Evolutionary conservation across 2,888 invertebrate species (phyloP), one percentile per base, ranked within the genome.

Genomic region (Craniophora ligustri): DNA sequence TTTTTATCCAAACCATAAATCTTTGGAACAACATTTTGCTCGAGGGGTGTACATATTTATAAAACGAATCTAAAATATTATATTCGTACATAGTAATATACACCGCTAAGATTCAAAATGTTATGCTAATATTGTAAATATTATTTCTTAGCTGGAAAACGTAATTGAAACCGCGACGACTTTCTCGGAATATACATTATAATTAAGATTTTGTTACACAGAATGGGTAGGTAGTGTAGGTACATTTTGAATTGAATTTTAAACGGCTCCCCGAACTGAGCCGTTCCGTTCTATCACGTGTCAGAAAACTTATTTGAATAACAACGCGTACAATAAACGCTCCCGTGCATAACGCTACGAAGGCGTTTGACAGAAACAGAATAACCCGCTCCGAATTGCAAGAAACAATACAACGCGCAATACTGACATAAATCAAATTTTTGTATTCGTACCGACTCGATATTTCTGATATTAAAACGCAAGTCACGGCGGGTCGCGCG

Each of bases 401-500:
- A 81, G 84, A 87, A 87, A 89, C 86, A 88, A 87, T 85, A 84
- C 85, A 81, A 81, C 75, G 76, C 74, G 79, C 82, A 75, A 85
- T 81, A 80, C 72, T 82, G 85, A 81, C 83, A 86, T 86, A 88
- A 89, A 88, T 86, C 86, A 85, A 83, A 88, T 82, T 84, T 86
- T 82, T 84, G 76, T 78, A 82, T 81, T 77, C 76, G 73, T 75
- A 78, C 74, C 41, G 56, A 68, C 61, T 68, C 75, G 63, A 73
- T 73, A 75, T 83, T 84, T 80, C 78, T 78, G 79, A 87, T 86
- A 88, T 87, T 84, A 85, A 83, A 86, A 83, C 69, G 75, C 77
- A 66, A 80, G 82, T 76, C 83, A 78, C 76, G 78, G 73, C 75
- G 72, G 67, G 63, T 72, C 75, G 60, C 75, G 68, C 74, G 75